These are phyloP conservation scores for Subacronicta megacephala DNA, from an alignment of 2,888 invertebrate species.

Conservation along the genomic window DNA sequence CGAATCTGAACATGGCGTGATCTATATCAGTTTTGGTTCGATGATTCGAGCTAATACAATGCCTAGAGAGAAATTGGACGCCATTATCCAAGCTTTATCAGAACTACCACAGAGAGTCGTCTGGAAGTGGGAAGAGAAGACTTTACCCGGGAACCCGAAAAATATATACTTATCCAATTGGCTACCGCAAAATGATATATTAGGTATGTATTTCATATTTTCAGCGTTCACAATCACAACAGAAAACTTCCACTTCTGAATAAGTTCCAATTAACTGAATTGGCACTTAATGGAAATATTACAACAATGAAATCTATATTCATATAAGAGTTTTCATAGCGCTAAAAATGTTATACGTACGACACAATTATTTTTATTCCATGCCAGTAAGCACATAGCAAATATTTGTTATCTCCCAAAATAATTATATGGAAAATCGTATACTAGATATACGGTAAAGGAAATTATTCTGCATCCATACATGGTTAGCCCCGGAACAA, in stretches of 20 bases:
- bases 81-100: constrained; percentile 90
- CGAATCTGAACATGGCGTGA: constrained; percentile 91
- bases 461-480: no score
- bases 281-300: neutral
- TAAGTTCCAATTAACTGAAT: neutral
- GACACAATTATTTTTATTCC: no score
- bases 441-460: no score
- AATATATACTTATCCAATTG: constrained; percentile 91
- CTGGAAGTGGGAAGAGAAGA: constrained; percentile 93
- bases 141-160: constrained; percentile 87
- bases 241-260: neutral
- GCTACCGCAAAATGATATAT: constrained; percentile 92
- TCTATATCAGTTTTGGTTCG: constrained; percentile 94
- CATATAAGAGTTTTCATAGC: no score
- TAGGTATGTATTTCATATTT: constrained; percentile 79
- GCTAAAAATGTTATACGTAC: no score
- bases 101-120: constrained; percentile 91
- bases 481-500: no score
- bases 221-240: no score
- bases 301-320: neutral
- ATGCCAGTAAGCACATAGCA: no score
- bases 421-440: no score
- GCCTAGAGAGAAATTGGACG: constrained; percentile 88
- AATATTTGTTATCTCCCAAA: no score
- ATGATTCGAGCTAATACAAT: constrained; percentile 91